Evolutionary conservation across 2,797 vertebrate genomes (phyloP), one percentile per base, ranked within the genome.

Genomic region (Delichon dasypus): DNA sequence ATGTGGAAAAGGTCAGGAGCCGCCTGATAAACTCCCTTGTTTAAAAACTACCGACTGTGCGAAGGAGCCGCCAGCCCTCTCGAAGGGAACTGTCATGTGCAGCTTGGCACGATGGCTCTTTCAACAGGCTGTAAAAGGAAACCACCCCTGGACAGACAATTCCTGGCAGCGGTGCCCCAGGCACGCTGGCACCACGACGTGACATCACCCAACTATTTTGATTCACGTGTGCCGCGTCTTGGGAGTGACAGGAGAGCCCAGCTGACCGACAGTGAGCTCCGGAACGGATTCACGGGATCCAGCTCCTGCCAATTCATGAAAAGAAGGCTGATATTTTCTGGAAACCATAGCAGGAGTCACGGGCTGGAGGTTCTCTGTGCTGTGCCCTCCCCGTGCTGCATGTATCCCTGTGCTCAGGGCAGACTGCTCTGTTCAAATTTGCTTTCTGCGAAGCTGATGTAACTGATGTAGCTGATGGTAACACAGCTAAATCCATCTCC

Each of bases 91-190:
- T 97, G 98, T 99, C 99, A 99, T 98, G 99, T 99, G 98, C 97
- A 89, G 96, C 94, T 95, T 32, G 21, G 98, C 96, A 91, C 75
- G 97, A 95, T 95, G 97, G 96, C 97, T 96, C 98, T 98, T 98
- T 97, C 98, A 98, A 98, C 98, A 98, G 98, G 97, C 98, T 99
- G 98, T 98, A 99, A 99, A 98, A 99, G 98, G 98, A 99, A 98
- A 98, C 98, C 98, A 95, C 96, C 89, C 97, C 94, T 60, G 97
- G 93, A 90, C 97, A 93, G 95, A 97, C 97, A 97, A 98, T 97
- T 96, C 98, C 95, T 97, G 97, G 96, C 98, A 96, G 94, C 51
- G 97, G 97, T 38, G 97, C 97, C 96, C 89, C 2, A 29, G 84
- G 96, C 94, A 9, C 95, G 16, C 95, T 98, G 95, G 58, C 97